Evolutionary conservation across 2,888 invertebrate species (phyloP).

Genomic region (Argyresthia albistria): DNA sequence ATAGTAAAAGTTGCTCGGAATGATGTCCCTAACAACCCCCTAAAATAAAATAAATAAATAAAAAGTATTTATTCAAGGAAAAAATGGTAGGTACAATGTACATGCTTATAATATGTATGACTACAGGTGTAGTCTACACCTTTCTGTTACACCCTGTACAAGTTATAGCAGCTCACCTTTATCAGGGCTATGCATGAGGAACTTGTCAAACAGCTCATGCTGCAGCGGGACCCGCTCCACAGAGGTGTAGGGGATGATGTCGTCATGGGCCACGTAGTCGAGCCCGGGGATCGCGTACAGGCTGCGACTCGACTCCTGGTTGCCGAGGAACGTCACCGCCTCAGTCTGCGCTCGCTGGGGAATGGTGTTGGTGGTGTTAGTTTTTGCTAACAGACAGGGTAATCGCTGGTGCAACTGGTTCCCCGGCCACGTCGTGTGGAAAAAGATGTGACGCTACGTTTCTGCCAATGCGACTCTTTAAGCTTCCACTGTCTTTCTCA

Average conservation of each 20-base stretch:
- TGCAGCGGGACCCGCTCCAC: conserved; percentile 91
- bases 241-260: conserved; percentile 94
- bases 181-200: conserved; percentile 85
- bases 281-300: conserved; percentile 97
- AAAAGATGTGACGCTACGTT: too few species aligned
- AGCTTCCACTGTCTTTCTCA: too few species aligned
- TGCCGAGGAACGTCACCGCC: conserved; percentile 96
- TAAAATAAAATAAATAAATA: too few species aligned
- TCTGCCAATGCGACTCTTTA: too few species aligned
- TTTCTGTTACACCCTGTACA: too few species aligned
- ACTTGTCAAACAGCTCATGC: conserved; percentile 97
- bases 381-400: not conserved
- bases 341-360: conserved; percentile 95
- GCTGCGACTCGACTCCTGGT: conserved; percentile 95
- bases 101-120: too few species aligned
- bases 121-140: too few species aligned
- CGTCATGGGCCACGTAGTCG: conserved; percentile 98
- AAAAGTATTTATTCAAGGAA: too few species aligned
- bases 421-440: too few species aligned
- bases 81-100: too few species aligned
- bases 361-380: not conserved
- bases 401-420: not conserved
- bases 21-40: too few species aligned
- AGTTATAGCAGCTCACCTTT: conserved; percentile 66
- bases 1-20: too few species aligned